A percentile compares a stretch with the other conserved stretches of the same genome.
phyloP scores from a whole-genome alignment of 2,888 invertebrate species.

The Andrena bicolor region DNA sequence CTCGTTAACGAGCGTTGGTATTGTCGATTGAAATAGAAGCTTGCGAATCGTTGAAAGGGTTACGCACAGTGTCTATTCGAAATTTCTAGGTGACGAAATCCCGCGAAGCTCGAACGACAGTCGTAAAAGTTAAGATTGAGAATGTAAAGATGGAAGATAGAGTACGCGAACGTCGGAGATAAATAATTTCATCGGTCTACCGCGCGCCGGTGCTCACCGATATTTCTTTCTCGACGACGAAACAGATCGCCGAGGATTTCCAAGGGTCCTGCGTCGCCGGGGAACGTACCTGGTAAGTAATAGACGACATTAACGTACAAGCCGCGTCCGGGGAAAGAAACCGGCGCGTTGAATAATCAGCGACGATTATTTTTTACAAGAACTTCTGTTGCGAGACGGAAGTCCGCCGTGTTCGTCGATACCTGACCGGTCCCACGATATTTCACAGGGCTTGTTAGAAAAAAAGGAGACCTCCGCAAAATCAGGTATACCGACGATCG shows the following conservation, averaged over 20 bases:
- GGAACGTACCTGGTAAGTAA: conserved; percentile 67
- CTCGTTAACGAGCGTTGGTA: no score
- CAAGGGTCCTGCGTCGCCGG: conserved; percentile 35
- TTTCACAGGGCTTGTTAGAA: conserved; percentile 39
- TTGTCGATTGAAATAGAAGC: no score
- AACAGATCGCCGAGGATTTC: conserved; percentile 42
- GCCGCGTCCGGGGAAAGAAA: conserved; percentile 46
- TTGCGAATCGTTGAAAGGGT: neutral
- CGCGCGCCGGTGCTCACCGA: conserved; percentile 14
- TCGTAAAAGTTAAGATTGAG: conserved; percentile 7
- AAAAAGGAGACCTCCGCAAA: conserved; percentile 22
- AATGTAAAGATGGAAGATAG: conserved; percentile 9
- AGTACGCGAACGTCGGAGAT: conserved; percentile 20
- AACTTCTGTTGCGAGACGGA: conserved; percentile 66
- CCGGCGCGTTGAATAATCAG: conserved; percentile 66
- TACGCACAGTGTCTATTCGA: neutral
- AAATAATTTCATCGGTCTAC: conserved; percentile 40
- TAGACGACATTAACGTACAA: conserved; percentile 73
- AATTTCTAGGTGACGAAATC: conserved; percentile 1
- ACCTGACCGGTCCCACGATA: conserved; percentile 58
- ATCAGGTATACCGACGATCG: conserved; percentile 28
- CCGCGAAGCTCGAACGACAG: neutral
- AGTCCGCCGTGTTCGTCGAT: conserved; percentile 63
- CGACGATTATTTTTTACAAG: conserved; percentile 59
- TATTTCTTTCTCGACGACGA: conserved; percentile 49